These are phyloP conservation scores for Ailuropoda melanoleuca DNA, from an alignment of 2,113 vertebrate genomes.

Conservation along the genomic window DNA sequence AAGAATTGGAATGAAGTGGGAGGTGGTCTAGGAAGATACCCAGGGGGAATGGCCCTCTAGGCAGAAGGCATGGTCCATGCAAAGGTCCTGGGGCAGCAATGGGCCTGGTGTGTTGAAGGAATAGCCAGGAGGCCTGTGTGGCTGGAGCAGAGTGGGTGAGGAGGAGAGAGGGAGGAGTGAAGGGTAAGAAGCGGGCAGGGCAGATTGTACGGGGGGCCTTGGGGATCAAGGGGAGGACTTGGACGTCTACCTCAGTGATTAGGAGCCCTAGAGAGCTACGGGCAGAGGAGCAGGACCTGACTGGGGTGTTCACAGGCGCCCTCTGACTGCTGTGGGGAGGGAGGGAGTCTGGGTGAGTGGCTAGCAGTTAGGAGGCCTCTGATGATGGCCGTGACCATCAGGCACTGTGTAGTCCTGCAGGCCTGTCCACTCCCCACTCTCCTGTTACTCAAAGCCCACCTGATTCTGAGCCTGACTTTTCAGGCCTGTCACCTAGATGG, in stretches of 20 bases:
- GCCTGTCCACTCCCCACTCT: fast-evolving
- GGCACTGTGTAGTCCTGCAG: fast-evolving
- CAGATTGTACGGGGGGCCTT: fast-evolving
- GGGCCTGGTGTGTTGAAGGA: background rate
- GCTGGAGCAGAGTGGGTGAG: background rate
- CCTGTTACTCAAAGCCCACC: fast-evolving
- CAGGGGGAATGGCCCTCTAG: background rate
- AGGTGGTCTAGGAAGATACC: background rate
- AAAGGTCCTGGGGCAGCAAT: background rate
- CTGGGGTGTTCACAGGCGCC: fast-evolving
- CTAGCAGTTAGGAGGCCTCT: background rate
- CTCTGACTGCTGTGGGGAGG: background rate
- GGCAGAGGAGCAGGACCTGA: background rate
- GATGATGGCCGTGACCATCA: background rate
- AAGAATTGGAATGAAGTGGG: background rate
- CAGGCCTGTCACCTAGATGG: background rate
- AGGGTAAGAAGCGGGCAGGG: fast-evolving
- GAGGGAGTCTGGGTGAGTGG: background rate
- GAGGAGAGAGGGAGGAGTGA: background rate
- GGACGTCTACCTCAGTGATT: background rate
- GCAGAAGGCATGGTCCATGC: fast-evolving
- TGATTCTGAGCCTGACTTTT: background rate
- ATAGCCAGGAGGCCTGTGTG: fast-evolving
- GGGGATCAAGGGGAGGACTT: background rate
- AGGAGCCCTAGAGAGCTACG: background rate